A percentile compares a stretch with the other conserved stretches of the same genome.
These are phyloP conservation scores for Fragum fragum DNA, from an alignment of 2,888 invertebrate species.

Conservation along the genomic window DNA sequence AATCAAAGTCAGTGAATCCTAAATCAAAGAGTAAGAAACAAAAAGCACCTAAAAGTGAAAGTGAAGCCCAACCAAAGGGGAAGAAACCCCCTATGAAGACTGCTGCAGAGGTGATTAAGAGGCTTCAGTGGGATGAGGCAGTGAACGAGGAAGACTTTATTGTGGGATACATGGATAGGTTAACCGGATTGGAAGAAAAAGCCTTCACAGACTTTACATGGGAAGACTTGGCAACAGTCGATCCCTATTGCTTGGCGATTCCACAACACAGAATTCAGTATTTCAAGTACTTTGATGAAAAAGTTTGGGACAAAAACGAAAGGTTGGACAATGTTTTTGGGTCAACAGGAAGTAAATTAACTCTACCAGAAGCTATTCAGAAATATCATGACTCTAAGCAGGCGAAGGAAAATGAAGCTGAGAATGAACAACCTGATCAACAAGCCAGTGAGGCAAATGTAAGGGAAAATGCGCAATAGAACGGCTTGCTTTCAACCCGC, in stretches of 20 bases:
- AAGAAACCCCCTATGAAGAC: slow-evolving; percentile 87
- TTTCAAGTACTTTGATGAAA: slow-evolving; percentile 87
- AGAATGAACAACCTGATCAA: slow-evolving; percentile 3
- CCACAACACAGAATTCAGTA: slow-evolving; percentile 88
- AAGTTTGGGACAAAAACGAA: slow-evolving; percentile 87
- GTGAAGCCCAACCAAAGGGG: slow-evolving; percentile 63
- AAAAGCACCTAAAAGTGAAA: slow-evolving; percentile 23
- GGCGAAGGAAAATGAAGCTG: slow-evolving; percentile 6
- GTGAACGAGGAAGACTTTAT: slow-evolving; percentile 84
- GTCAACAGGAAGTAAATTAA: slow-evolving; percentile 82
- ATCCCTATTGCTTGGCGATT: slow-evolving; percentile 86
- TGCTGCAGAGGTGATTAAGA: slow-evolving; percentile 87
- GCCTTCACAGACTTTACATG: slow-evolving; percentile 87
- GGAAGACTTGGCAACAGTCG: slow-evolving; percentile 87
- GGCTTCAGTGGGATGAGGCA: slow-evolving; percentile 87
- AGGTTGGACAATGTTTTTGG: slow-evolving; percentile 87
- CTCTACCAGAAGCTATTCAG: slow-evolving; percentile 81
- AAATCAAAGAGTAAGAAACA: slow-evolving; percentile 25
- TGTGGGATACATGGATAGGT: slow-evolving; percentile 87
- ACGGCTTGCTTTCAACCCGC: too few species aligned
- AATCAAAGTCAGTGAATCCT: slow-evolving; percentile 31
- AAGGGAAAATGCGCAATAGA: neutral
- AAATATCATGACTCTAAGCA: slow-evolving; percentile 68
- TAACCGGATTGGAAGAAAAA: slow-evolving; percentile 87
- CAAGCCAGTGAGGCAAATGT: neutral